Evolutionary conservation across 2,888 invertebrate genomes (phyloP).

Genomic region (Drosophila fungiperda): DNA sequence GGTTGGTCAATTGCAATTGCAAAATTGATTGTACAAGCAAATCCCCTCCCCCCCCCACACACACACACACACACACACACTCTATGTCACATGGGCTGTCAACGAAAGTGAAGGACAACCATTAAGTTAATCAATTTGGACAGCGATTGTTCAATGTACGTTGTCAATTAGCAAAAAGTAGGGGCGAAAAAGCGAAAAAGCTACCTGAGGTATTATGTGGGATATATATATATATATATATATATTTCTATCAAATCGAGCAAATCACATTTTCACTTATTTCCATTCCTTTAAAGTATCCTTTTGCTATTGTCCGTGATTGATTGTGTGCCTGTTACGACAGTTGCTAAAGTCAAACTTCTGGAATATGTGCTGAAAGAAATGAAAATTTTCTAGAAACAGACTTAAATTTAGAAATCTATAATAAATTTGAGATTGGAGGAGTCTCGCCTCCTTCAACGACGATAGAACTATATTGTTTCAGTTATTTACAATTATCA

Average conservation of each 20-base stretch:
- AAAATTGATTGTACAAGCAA: slow-evolving; percentile 39
- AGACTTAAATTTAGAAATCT: no score
- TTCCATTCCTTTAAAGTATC: not conserved
- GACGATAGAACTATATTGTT: no score
- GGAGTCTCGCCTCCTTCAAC: no score
- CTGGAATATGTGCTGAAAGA: no score
- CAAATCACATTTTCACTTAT: not conserved
- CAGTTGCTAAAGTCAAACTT: no score
- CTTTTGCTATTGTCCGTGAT: not conserved
- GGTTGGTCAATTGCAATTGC: not conserved
- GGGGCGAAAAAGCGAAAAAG: not conserved
- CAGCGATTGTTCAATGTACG: slow-evolving; percentile 36
- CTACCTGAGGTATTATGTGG: no score
- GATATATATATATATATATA: no score
- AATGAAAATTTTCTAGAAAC: not conserved
- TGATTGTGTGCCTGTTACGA: not conserved
- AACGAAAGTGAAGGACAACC: not conserved
- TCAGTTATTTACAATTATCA: no score
- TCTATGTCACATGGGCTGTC: slow-evolving; percentile 39
- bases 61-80: not conserved
- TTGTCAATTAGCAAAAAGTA: not conserved
- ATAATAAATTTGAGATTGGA: no score
- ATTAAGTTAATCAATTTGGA: slow-evolving; percentile 50
- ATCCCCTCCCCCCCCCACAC: no score
- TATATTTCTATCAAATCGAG: no score